Evolutionary conservation across 2,797 vertebrate genomes (phyloP), one percentile per base, ranked within the genome.

Genomic region (Chanos chanos): DNA sequence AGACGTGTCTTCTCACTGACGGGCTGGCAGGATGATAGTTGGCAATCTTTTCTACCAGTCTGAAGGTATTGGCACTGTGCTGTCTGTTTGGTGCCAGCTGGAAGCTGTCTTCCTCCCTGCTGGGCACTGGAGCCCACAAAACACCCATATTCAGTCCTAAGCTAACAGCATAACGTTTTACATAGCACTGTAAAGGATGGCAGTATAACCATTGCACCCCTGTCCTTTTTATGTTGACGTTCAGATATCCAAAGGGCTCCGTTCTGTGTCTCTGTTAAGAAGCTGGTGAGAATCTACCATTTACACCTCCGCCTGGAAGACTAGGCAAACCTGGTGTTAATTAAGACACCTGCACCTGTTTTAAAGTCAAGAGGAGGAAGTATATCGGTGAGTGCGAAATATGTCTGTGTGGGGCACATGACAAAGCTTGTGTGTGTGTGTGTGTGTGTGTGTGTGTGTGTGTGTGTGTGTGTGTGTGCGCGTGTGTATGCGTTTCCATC

Each of bases 271-370:
- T 40, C 44, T 47, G 64, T 53, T 68, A 28, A 47, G 50, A n/a
- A 28, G 33, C 49, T 52, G 27, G 28, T 12, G n/a, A 10, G 16
- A n/a, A n/a, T 79, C 61, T 77, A 70, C 80, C 81, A 80, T 73
- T 50, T 49, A 48, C 19, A 66, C 67, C 62, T 52, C 62, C 40
- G 39, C 13, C 25, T 56, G 12, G 30, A 10, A 40, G 52, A n/a
- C n/a, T n/a, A n/a, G n/a, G n/a, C n/a, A n/a, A n/a, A n/a, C n/a
- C n/a, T n/a, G n/a, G n/a, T n/a, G n/a, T n/a, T n/a, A n/a, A n/a
- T n/a, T n/a, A n/a, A n/a, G n/a, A n/a, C n/a, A n/a, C n/a, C n/a
- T n/a, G n/a, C n/a, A n/a, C n/a, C n/a, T n/a, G n/a, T n/a, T n/a
- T n/a, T n/a, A n/a, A n/a, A n/a, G n/a, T n/a, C n/a, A n/a, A n/a